A percentile compares a stretch with the other conserved stretches of the same genome.
Conservation (phyloP, 2,888 invertebrate genomes). For the Rambutsinella grinnellia region DNA sequence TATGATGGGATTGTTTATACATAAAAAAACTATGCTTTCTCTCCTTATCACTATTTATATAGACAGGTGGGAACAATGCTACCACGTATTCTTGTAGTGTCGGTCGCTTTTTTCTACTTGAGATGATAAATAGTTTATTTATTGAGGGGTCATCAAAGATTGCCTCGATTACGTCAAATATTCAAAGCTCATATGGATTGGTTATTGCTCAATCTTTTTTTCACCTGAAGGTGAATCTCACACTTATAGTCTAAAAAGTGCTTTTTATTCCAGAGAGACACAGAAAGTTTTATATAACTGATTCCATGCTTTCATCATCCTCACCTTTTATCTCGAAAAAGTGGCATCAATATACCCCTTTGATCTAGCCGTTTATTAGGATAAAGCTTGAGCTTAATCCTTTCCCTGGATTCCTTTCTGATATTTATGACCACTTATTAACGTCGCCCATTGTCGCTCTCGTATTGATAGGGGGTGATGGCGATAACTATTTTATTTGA, state of each 20-base stretch:
- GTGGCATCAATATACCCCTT: not conserved
- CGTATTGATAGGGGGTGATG: no score
- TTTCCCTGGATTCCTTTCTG: no score
- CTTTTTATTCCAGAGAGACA: no score
- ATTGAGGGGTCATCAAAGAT: constrained; percentile 66
- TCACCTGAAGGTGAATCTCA: not conserved
- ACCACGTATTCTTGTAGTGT: constrained; percentile 1
- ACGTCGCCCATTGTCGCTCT: no score
- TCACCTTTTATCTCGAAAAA: no score
- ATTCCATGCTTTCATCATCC: no score
- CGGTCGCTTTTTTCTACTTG: constrained; percentile 30
- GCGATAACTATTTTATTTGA: no score
- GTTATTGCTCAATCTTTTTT: constrained; percentile 51
- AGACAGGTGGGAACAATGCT: not conserved
- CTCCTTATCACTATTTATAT: not conserved
- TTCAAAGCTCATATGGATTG: constrained; percentile 29
- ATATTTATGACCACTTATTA: no score
- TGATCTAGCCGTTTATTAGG: constrained; percentile 21
- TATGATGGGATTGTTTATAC: constrained; percentile 5
- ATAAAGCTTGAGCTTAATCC: no score
- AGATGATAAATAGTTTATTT: constrained; percentile 66
- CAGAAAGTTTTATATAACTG: no score
- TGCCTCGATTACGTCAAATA: constrained; percentile 64
- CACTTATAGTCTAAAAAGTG: not conserved
- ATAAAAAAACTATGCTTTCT: not conserved